A percentile compares a stretch with the other conserved stretches of the same genome.
These are phyloP conservation scores for Drosophila kepulauana DNA, from an alignment of 1,140 invertebrate species.

Conservation along the genomic window DNA sequence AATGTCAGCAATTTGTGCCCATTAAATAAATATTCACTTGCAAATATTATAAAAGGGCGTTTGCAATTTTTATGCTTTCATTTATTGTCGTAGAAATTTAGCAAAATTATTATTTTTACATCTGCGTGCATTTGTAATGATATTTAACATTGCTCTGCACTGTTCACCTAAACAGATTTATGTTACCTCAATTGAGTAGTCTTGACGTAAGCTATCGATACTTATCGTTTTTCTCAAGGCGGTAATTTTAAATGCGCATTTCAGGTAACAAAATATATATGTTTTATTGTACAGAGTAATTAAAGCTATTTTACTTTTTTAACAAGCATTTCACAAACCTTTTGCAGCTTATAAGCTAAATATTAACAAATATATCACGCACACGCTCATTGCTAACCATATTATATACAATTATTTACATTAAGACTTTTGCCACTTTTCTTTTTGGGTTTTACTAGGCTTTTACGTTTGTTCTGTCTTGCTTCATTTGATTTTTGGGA, in stretches of 20 bases:
- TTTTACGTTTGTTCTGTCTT: neutral
- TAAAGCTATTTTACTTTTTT: constrained; percentile 22
- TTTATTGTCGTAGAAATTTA: too few relatives aligned
- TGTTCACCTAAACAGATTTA: neutral
- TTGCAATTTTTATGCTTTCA: too few relatives aligned
- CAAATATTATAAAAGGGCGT: neutral
- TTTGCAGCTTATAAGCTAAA: constrained; percentile 48
- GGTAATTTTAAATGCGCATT: constrained; percentile 17
- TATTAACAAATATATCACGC: constrained; percentile 59
- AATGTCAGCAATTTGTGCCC: neutral
- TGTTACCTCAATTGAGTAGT: neutral
- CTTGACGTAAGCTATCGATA: constrained; percentile 14
- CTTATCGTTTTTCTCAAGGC: constrained; percentile 9
- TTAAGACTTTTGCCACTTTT: constrained; percentile 7
- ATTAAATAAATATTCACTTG: neutral
- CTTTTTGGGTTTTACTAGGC: constrained; percentile 11
- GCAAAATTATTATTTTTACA: too few relatives aligned
- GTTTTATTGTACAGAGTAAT: constrained; percentile 21
- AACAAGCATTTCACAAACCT: constrained; percentile 61
- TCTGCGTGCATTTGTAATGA: neutral
- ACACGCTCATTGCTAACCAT: constrained; percentile 46
- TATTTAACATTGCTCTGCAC: neutral
- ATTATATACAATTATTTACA: constrained; percentile 59
- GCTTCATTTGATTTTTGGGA: constrained; percentile 7
- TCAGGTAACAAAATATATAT: constrained; percentile 3